phyloP scores from a whole-genome alignment of 2,888 invertebrate genomes.

The Tipula helvola region DNA sequence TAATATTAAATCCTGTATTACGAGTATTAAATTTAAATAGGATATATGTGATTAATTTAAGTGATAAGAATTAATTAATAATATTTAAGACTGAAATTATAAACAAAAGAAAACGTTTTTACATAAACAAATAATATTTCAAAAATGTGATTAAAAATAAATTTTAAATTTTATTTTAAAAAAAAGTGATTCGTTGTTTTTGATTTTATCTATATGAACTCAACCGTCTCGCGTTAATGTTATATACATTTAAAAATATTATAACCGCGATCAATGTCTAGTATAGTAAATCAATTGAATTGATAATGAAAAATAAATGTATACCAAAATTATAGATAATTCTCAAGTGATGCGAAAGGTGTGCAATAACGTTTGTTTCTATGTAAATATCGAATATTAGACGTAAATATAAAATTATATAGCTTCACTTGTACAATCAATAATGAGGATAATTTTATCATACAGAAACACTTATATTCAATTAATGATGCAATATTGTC shows the following conservation, averaged over 20 bases:
- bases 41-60: background rate
- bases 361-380: background rate
- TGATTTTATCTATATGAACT: background rate
- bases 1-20: background rate
- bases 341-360: background rate
- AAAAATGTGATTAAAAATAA: background rate
- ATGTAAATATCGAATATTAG: background rate
- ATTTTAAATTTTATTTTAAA: background rate
- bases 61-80: background rate
- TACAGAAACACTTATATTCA: no score
- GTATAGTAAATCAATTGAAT: background rate
- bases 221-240: no score
- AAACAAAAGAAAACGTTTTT: background rate
- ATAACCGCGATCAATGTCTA: background rate
- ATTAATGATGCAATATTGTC: no score
- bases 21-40: background rate
- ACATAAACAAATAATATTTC: background rate
- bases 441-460: no score
- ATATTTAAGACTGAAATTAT: background rate
- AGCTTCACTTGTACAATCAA: no score
- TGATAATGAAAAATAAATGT: background rate
- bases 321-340: background rate
- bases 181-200: background rate
- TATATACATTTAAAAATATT: background rate
- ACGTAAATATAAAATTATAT: background rate